Evolutionary conservation across 2,797 vertebrate species (phyloP).

Genomic region (Glossophaga mutica): DNA sequence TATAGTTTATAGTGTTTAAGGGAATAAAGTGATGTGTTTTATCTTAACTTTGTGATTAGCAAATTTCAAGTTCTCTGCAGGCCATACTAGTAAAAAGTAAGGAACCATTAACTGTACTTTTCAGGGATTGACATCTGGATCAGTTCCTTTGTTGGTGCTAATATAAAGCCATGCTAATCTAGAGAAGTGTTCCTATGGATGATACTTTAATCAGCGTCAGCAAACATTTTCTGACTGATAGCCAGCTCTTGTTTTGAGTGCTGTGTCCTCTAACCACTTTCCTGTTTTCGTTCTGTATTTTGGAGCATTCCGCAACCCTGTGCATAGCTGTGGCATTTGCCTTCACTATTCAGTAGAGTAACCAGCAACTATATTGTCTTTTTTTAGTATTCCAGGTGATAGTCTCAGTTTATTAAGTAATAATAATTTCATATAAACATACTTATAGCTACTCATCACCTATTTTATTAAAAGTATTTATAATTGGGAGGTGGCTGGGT

Average conservation of each 20-base stretch:
- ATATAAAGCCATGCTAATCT: neutral
- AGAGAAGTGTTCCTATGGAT: neutral
- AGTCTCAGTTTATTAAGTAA: neutral
- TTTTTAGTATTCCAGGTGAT: neutral
- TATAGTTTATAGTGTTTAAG: neutral
- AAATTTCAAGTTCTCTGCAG: neutral
- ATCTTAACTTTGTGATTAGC: neutral
- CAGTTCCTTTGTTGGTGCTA: neutral
- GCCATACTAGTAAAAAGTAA: neutral
- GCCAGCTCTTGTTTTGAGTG: neutral
- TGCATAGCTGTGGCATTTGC: neutral
- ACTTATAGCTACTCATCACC: neutral
- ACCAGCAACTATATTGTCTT: neutral
- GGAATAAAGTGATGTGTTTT: neutral
- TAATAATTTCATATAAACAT: constrained; percentile 3
- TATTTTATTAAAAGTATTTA: constrained; percentile 14
- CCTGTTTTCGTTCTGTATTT: neutral
- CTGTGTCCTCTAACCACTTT: neutral
- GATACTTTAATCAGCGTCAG: neutral
- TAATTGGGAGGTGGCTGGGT: neutral
- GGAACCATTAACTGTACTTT: neutral
- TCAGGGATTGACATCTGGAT: neutral
- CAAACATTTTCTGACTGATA: neutral
- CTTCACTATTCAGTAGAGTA: neutral
- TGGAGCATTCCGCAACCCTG: neutral